phyloP scores from a whole-genome alignment of 2,888 invertebrate species.

The Hydrotaea diabolus region DNA sequence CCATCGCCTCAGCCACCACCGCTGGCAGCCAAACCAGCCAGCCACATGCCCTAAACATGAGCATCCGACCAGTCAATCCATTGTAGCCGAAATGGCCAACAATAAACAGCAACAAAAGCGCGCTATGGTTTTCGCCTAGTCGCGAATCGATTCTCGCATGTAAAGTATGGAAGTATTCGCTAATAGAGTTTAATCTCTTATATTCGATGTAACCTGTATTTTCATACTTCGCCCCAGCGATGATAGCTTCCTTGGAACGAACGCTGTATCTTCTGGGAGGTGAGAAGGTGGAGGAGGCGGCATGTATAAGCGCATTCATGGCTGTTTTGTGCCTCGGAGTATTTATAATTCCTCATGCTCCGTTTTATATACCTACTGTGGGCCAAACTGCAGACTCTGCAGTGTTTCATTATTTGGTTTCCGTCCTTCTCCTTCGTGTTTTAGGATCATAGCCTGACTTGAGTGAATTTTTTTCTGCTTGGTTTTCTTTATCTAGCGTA shows the following conservation, averaged over 20 bases:
- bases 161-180: conserved; percentile 13
- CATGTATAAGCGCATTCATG: not conserved
- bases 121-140: not conserved
- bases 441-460: too few relatives aligned
- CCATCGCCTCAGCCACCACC: conserved; percentile 1
- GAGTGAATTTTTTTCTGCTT: not conserved
- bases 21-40: conserved; percentile 15
- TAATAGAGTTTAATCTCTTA: conserved; percentile 16
- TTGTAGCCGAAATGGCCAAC: not conserved
- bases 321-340: not conserved
- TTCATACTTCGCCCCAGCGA: not conserved
- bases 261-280: not conserved
- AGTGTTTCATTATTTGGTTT: not conserved
- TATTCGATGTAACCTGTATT: conserved; percentile 24
- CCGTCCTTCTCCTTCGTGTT: not conserved
- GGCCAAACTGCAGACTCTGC: not conserved
- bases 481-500: not conserved
- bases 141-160: not conserved
- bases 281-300: not conserved
- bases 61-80: not conserved
- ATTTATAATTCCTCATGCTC: not conserved
- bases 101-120: not conserved
- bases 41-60: conserved; percentile 58
- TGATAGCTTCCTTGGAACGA: not conserved
- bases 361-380: not conserved